Evolutionary conservation across 2,888 invertebrate genomes (phyloP).

Genomic region (Tenthredo amoena): DNA sequence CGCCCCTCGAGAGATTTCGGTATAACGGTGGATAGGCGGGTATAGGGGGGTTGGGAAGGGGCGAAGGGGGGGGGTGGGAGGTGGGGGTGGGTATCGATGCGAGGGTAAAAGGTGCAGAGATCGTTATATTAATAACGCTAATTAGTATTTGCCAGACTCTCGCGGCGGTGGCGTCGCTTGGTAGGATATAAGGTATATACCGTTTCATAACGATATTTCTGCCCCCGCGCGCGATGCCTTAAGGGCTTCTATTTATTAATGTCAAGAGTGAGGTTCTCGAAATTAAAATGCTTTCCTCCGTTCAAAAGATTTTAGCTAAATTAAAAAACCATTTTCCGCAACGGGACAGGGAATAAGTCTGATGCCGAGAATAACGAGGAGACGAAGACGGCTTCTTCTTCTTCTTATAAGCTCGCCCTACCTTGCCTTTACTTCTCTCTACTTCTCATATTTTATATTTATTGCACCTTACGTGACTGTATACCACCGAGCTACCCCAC

Average conservation of each 20-base stretch:
- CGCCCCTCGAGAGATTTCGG: constrained; percentile 17
- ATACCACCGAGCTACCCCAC: neutral
- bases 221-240: constrained; percentile 37
- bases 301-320: constrained; percentile 64
- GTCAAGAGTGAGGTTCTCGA: constrained; percentile 17
- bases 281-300: constrained; percentile 44
- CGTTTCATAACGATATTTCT: constrained; percentile 42
- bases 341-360: neutral
- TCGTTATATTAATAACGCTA: constrained; percentile 50
- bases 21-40: neutral
- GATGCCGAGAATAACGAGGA: neutral
- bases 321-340: constrained; percentile 60
- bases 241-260: constrained; percentile 56
- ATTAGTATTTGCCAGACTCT: constrained; percentile 51
- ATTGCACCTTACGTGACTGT: neutral
- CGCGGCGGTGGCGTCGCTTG: neutral
- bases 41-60: neutral
- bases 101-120: constrained; percentile 34
- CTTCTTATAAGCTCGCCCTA: constrained; percentile 5
- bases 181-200: constrained; percentile 14
- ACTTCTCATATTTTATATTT: constrained; percentile 23
- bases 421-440: neutral
- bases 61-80: neutral
- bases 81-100: neutral
- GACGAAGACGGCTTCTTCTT: constrained; percentile 33